Evolutionary conservation across 2,797 vertebrate genomes (phyloP), one percentile per base, ranked within the genome.

Genomic region (Catostomus latipinnis): DNA sequence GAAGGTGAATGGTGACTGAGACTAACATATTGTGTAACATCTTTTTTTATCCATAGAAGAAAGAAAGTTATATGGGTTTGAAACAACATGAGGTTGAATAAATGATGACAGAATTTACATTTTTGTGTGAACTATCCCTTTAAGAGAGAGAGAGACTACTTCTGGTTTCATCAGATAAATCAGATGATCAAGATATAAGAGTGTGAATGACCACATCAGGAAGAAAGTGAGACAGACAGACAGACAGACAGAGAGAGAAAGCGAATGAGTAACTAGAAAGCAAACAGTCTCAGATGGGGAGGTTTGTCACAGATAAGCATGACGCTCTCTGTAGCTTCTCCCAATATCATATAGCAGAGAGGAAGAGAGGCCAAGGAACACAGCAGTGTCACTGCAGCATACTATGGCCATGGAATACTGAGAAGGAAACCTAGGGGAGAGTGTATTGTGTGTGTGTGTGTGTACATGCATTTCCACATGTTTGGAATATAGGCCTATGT

Each of bases 241-340:
- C 49, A 68, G 62, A 74, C 8, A 61, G 60, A 50, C 49, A 52
- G 57, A 48, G 62, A 14, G 56, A 52, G 46, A 5, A 8, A 61
- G 34, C 57, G 62, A 70, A 54, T 34, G 16, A 74, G 57, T 60
- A 22, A 71, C 12, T 57, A 71, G 52, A 76, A 80, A 80, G 65
- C 66, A 82, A 65, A 86, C 62, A 57, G 65, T 56, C 62, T 77
- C 45, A 72, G 67, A 67, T 83, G 71, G 65, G 83, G 50, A 77
- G 73, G 81, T 81, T 80, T 80, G 81, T 81, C 81, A 68, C n/a
- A 83, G 83, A 83, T 85, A 82, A 87, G 70, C 67, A 18, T 57
- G 60, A 67, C 48, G 76, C 81, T 82, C 76, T 65, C 43, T 80
- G 71, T 74, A 76, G 63, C 18, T 70, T 84, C 8, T 80, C 43